Evolutionary conservation across 2,113 vertebrate species (phyloP).

Genomic region (Macquaria australasica): DNA sequence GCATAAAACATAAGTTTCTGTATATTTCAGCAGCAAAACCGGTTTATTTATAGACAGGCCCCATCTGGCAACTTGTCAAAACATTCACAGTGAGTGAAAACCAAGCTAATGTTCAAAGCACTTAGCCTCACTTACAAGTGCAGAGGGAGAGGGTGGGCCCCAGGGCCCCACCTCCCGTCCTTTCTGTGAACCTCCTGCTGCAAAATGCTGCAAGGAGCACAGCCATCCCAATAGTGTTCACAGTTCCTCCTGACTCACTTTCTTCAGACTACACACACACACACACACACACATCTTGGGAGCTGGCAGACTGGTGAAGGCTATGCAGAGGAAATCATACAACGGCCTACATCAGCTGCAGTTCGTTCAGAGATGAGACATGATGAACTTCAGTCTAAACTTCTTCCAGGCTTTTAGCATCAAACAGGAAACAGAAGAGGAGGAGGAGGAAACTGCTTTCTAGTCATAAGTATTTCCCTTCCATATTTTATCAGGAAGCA

Average conservation of each 20-base stretch:
- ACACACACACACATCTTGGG: slow-evolving; percentile 1
- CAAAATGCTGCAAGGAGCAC: slow-evolving; percentile 32
- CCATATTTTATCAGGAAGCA: slow-evolving; percentile 15
- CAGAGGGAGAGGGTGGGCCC: slow-evolving; percentile 45
- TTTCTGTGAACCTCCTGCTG: slow-evolving; percentile 61
- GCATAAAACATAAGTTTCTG: slow-evolving; percentile 65
- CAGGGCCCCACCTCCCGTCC: slow-evolving; percentile 48
- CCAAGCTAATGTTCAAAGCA: slow-evolving; percentile 69
- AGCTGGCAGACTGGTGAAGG: slow-evolving; percentile 26
- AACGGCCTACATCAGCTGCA: slow-evolving; percentile 27
- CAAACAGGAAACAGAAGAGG: slow-evolving; percentile 30
- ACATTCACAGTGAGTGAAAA: slow-evolving; percentile 61
- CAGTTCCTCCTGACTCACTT: slow-evolving; percentile 44
- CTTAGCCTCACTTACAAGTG: slow-evolving; percentile 66
- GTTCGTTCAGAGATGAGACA: slow-evolving; percentile 28
- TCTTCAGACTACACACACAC: neutral
- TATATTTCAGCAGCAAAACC: slow-evolving; percentile 49
- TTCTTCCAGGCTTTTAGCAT: slow-evolving; percentile 24
- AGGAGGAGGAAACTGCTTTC: slow-evolving; percentile 31
- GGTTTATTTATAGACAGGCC: slow-evolving; percentile 66
- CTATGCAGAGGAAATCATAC: slow-evolving; percentile 41
- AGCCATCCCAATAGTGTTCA: slow-evolving; percentile 21
- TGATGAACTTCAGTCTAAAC: slow-evolving; percentile 6
- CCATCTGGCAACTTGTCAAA: slow-evolving; percentile 73
- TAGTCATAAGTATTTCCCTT: slow-evolving; percentile 8